phyloP scores from a whole-genome alignment of 35 echinoderm and acorn worm genomes.

The Strongylocentrotus purpuratus region DNA sequence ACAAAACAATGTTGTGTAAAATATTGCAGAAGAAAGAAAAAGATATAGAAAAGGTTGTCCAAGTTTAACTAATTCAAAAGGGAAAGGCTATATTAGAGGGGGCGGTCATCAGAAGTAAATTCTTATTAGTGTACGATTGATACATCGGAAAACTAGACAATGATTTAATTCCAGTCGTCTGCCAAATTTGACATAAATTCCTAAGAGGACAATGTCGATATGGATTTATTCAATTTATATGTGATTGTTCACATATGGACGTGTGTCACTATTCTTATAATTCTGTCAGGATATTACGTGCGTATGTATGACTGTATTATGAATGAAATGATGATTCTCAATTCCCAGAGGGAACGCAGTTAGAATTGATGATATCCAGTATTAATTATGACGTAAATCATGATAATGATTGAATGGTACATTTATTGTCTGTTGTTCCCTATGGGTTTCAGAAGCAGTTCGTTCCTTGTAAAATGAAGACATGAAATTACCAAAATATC shows the following conservation, averaged over 20 bases:
- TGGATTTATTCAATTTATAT: neutral
- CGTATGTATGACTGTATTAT: neutral
- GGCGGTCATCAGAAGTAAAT: neutral
- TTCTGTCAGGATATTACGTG: neutral
- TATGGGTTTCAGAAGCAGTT: neutral
- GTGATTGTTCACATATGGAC: neutral
- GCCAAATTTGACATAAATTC: neutral
- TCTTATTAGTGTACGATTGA: neutral
- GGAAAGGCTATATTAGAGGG: neutral
- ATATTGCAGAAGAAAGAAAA: neutral
- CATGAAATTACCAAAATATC: neutral
- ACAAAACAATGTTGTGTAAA: too few relatives aligned
- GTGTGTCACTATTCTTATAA: neutral
- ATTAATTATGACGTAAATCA: neutral
- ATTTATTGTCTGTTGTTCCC: neutral
- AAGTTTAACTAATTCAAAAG: neutral
- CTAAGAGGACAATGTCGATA: neutral
- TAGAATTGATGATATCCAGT: conserved; percentile 3
- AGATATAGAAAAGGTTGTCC: too few relatives aligned
- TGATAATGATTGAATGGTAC: neutral
- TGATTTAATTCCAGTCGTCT: neutral
- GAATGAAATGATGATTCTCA: neutral
- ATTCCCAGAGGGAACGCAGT: neutral
- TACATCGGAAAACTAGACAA: neutral
- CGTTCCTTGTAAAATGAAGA: neutral